A percentile compares a stretch with the other conserved stretches of the same genome.
phyloP scores from a whole-genome alignment of 2,797 vertebrate species.

The Clarias platycephalus region DNA sequence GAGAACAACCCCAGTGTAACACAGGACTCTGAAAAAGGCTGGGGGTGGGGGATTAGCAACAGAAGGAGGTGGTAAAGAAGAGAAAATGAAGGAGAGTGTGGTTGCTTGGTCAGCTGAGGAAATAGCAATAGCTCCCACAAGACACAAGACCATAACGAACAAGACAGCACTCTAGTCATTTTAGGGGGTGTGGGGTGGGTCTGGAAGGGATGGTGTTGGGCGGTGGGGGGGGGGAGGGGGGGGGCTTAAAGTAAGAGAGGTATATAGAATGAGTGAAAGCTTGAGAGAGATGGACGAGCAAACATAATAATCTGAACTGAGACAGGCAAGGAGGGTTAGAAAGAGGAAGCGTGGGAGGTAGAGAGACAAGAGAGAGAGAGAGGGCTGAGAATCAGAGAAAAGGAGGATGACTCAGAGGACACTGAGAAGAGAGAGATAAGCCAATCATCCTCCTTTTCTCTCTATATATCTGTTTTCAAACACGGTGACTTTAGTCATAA shows the following conservation, averaged over 20 bases:
- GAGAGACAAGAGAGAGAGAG: slow-evolving; percentile 33
- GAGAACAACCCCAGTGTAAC: slow-evolving; percentile 85
- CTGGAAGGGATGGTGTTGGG: neutral
- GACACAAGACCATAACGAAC: slow-evolving; percentile 4
- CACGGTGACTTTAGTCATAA: slow-evolving; percentile 67
- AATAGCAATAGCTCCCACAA: slow-evolving; percentile 13
- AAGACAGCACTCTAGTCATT: neutral
- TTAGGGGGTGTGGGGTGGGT: too few relatives aligned
- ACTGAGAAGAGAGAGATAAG: slow-evolving; percentile 43
- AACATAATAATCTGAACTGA: slow-evolving; percentile 18
- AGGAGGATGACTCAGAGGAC: slow-evolving; percentile 41
- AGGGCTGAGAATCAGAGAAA: slow-evolving; percentile 45
- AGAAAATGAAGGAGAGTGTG: neutral
- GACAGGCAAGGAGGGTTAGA: slow-evolving; percentile 16
- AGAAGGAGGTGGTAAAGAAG: slow-evolving; percentile 1
- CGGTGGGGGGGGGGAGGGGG: neutral
- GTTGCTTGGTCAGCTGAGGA: neutral
- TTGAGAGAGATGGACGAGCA: slow-evolving; percentile 31
- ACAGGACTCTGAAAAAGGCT: neutral
- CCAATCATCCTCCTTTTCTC: slow-evolving; percentile 53
- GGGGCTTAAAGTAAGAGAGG: neutral
- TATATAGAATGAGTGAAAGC: neutral
- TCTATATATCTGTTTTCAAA: slow-evolving; percentile 59
- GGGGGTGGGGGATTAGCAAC: neutral
- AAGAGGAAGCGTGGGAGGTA: slow-evolving; percentile 35